These are phyloP conservation scores for Apis mellifera DNA, from an alignment of 1,140 invertebrate genomes.

Conservation along the genomic window Amel_HAv3.1 CM009932.2:11690001-11690500, in stretches of 20 bases:
- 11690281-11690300: not conserved
- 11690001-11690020: constrained; percentile 4
- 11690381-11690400: not conserved
- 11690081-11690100: constrained; percentile 36
- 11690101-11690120: constrained; percentile 37
- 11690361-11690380: not conserved
- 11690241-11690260: not conserved
- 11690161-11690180: not conserved
- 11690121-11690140: constrained; percentile 22
- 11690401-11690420: too few species aligned
- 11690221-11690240: not conserved
- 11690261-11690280: not conserved
- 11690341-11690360: too few species aligned
- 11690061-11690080: constrained; percentile 37
- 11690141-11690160: not conserved
- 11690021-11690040: constrained; percentile 57
- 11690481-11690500: too few species aligned
- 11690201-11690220: not conserved
- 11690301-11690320: not conserved
- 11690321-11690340: not conserved
- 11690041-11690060: constrained; percentile 25
- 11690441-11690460: too few species aligned
- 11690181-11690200: not conserved
- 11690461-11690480: too few species aligned
- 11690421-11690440: too few species aligned